A percentile compares a stretch with the other conserved stretches of the same genome.
Evolutionary conservation across 2,113 vertebrate genomes (phyloP).

Genomic region (Calypte anna): DNA sequence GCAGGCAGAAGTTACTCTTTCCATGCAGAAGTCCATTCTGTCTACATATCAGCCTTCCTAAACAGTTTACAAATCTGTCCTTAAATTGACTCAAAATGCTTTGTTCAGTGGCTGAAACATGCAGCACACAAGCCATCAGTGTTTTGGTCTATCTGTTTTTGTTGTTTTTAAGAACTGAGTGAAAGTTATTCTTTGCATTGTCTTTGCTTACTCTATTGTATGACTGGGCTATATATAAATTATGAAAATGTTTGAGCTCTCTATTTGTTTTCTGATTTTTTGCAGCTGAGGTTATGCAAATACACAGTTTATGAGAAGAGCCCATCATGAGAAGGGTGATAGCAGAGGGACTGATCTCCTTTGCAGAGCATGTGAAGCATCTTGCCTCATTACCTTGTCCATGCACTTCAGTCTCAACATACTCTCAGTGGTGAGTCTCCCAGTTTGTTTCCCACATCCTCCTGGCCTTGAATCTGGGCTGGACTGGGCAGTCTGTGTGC

Average conservation of each 20-base stretch:
- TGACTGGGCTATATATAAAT: not conserved
- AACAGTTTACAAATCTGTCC: not conserved
- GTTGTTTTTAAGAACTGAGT: not conserved
- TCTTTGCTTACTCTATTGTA: not conserved
- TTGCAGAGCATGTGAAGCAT: not conserved
- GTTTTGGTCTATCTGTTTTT: not conserved
- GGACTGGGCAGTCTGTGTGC: not conserved
- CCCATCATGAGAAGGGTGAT: not conserved
- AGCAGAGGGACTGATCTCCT: not conserved
- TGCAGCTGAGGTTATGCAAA: not conserved
- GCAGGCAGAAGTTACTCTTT: not conserved
- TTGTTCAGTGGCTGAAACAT: not conserved
- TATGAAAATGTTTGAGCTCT: not conserved
- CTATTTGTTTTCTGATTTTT: not conserved
- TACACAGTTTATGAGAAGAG: not conserved
- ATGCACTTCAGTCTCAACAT: not conserved
- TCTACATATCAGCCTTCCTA: not conserved
- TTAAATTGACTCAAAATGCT: not conserved
- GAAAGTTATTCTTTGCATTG: not conserved
- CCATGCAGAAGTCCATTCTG: not conserved
- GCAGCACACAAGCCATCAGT: not conserved
- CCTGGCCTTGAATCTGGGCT: not conserved
- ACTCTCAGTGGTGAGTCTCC: fast-evolving
- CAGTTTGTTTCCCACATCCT: not conserved
- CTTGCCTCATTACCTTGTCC: not conserved